Conservation (phyloP, 2,797 vertebrate genomes). For the Valencia hispanica region DNA sequence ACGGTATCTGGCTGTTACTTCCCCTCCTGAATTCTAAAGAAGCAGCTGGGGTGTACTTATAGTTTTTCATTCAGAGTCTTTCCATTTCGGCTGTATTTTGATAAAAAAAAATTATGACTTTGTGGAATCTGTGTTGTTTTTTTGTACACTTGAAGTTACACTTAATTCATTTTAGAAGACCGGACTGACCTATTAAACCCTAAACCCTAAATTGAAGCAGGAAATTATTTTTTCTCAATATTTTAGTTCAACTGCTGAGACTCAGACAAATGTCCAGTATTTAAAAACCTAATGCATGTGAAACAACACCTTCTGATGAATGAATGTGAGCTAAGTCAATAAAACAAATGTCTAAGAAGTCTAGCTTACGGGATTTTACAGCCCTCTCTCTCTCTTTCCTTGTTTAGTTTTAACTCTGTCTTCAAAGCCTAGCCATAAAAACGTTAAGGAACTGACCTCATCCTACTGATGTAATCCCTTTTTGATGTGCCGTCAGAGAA, state of each 20-base stretch:
- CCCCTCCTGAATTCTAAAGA: neutral
- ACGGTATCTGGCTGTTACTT: neutral
- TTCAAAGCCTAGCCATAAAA: constrained; percentile 57
- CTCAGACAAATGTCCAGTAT: constrained; percentile 42
- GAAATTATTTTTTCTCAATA: neutral
- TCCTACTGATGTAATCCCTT: constrained; percentile 59
- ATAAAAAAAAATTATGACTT: neutral
- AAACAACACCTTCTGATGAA: neutral
- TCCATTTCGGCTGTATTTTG: neutral
- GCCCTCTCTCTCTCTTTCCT: constrained; percentile 23
- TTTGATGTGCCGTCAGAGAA: constrained; percentile 56
- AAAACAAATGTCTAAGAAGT: constrained; percentile 31
- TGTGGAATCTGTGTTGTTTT: neutral
- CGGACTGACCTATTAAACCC: neutral
- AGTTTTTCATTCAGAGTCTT: neutral
- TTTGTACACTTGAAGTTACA: neutral
- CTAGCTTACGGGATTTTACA: constrained; percentile 63
- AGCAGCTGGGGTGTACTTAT: neutral
- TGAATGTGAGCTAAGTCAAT: constrained; percentile 33
- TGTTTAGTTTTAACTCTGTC: constrained; percentile 9
- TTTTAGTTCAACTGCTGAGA: constrained; percentile 41
- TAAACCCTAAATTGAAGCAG: neutral
- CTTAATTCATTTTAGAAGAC: neutral
- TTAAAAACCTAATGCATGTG: constrained; percentile 13
- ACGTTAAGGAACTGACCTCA: constrained; percentile 66